Base-by-base conservation (phyloP, 2,888 invertebrate species). In the Lasioglossum lativentre region DNA sequence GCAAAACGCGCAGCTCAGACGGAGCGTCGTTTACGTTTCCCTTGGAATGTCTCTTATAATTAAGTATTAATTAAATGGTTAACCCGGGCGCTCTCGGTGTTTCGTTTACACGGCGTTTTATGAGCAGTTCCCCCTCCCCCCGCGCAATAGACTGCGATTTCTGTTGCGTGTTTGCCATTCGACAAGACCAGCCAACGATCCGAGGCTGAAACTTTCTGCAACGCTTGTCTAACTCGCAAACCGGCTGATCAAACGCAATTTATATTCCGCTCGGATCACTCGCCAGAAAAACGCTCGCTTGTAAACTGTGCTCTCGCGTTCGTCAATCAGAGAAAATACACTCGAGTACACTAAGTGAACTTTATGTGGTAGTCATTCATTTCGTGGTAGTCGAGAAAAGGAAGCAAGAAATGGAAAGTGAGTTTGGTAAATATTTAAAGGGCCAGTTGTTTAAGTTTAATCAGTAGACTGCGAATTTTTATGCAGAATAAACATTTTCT, bases 1-100 rank as follows among this genome's bases (percentile, higher is more conserved):
- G 79, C 56, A 70, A 82, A 87, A 80, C 71, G 72, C 47, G 45
- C 56, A 19, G 47, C 76, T 68, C 68, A 74, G 16, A 19, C 40
- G 30, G 19, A 27, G 27, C 68, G 68, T 77, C 80, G 68, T 68
- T 68, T 63, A 56, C 78, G 66, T 45, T 34, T 74, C 40, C 71
- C 40, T 72, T 74, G 27, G 14, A 73, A 71, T 80, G 76, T 80
- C 78, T 85, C 82, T 84, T 88, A 88, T 83, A 85, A 90, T 89
- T 78, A 85, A 90, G 83, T 80, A 86, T 83, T 88, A 89, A 90
- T 90, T 90, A 89, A 85, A 86, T 70, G 87, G 86, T 89, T 86
- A 83, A 77, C 72, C 71, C 40, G 3, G 4, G 34, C 8, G 66
- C 27, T 45, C 45, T 34, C 6, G 38, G 19, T 34, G 40, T 42